phyloP scores from a whole-genome alignment of 2,113 vertebrate genomes.

The Pangasianodon hypophthalmus region DNA sequence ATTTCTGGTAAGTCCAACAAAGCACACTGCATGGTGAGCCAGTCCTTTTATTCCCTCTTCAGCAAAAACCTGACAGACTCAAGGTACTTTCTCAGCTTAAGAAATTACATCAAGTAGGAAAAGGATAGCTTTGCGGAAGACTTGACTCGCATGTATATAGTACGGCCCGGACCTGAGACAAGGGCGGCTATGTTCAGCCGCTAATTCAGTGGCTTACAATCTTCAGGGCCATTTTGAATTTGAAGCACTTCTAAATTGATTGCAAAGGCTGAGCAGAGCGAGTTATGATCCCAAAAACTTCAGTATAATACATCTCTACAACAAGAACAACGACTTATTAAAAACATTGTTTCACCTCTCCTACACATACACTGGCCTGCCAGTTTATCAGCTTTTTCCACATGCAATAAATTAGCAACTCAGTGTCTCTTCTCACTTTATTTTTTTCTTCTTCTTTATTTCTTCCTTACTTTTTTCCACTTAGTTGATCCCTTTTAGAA shows the following conservation, averaged over 20 bases:
- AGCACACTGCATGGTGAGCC: constrained; percentile 47
- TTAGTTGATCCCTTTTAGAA: background rate
- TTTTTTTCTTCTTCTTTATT: background rate
- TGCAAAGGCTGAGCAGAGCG: background rate
- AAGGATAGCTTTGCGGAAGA: constrained; percentile 50
- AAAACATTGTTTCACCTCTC: background rate
- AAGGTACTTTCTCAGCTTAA: constrained; percentile 64
- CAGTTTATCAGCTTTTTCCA: background rate
- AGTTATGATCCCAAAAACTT: background rate
- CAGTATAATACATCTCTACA: background rate
- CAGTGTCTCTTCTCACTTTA: background rate
- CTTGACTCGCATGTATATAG: constrained; percentile 46
- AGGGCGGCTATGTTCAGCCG: background rate
- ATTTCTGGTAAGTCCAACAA: constrained; percentile 72
- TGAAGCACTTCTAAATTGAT: background rate
- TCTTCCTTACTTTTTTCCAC: background rate
- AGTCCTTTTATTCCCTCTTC: constrained; percentile 38
- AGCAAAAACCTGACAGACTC: constrained; percentile 72
- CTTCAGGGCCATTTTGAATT: background rate
- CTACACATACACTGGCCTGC: background rate
- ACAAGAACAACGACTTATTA: no score
- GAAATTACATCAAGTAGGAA: constrained; percentile 65
- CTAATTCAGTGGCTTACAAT: constrained; percentile 15
- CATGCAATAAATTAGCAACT: background rate
- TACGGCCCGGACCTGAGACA: constrained; percentile 12